Conservation (phyloP, 2,113 vertebrate species). For the Platichthys stellatus region DNA sequence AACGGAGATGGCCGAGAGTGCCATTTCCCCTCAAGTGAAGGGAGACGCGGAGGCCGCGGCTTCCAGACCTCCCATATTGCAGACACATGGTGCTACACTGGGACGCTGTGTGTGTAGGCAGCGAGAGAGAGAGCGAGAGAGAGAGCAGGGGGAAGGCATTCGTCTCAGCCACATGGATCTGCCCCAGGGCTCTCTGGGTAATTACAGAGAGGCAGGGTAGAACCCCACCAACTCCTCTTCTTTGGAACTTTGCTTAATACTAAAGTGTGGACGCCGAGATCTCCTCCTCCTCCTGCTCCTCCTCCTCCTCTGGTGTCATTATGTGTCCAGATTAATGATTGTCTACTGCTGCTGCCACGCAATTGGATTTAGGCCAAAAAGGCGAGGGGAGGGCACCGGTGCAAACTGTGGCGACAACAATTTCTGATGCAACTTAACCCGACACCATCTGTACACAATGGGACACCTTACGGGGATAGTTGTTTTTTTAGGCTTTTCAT, state of each 20-base stretch:
- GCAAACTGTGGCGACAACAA: neutral
- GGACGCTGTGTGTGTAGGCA: constrained; percentile 30
- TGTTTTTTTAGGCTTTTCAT: neutral
- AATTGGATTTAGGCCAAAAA: constrained; percentile 34
- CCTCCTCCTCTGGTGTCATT: constrained; percentile 40
- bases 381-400: constrained; percentile 11
- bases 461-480: neutral
- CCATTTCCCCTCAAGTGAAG: constrained; percentile 54
- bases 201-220: constrained; percentile 73
- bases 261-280: constrained; percentile 26
- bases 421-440: constrained; percentile 13
- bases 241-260: constrained; percentile 49
- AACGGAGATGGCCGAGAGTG: constrained; percentile 26
- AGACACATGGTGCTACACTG: constrained; percentile 63
- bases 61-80: constrained; percentile 76
- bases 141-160: constrained; percentile 51
- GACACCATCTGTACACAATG: neutral
- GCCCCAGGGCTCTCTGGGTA: constrained; percentile 71
- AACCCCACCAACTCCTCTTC: constrained; percentile 55
- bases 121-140: constrained; percentile 25
- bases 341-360: constrained; percentile 29
- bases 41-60: constrained; percentile 43
- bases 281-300: constrained; percentile 47
- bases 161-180: constrained; percentile 66
- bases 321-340: constrained; percentile 61